Conservation (phyloP, 1,140 invertebrate genomes). For the Nixonia krombeini region DNA sequence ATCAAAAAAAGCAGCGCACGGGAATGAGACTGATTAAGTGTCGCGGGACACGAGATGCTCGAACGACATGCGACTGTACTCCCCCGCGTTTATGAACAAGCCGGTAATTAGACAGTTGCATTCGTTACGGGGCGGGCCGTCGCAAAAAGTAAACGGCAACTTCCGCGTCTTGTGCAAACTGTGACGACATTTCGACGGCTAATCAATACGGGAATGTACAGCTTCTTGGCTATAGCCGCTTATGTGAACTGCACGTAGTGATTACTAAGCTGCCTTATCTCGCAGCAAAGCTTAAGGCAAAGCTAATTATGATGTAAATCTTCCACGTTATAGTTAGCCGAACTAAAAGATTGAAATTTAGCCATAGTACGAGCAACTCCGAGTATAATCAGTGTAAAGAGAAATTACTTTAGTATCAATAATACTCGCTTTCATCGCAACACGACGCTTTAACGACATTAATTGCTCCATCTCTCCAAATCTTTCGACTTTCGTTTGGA, state of each 20-base stretch:
- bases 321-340: constrained; percentile 17
- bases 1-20: background rate
- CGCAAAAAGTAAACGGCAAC: no score
- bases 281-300: constrained; percentile 23
- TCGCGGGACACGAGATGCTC: constrained; percentile 7
- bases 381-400: constrained; percentile 11
- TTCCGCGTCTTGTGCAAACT: constrained; percentile 8
- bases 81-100: no score
- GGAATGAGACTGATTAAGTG: constrained; percentile 14
- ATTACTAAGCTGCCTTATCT: constrained; percentile 29
- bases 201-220: constrained; percentile 28
- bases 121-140: no score
- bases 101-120: no score
- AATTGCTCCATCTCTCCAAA: no score
- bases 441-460: no score
- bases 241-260: constrained; percentile 22
- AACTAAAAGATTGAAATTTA: constrained; percentile 19
- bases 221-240: constrained; percentile 18
- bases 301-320: constrained; percentile 37
- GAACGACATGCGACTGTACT: constrained; percentile 10
- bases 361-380: constrained; percentile 7
- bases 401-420: constrained; percentile 9
- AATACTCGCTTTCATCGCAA: background rate
- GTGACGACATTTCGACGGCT: constrained; percentile 19
- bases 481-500: no score